Conservation (phyloP, 2,888 invertebrate species). For the Drosophila algonquin region DNA sequence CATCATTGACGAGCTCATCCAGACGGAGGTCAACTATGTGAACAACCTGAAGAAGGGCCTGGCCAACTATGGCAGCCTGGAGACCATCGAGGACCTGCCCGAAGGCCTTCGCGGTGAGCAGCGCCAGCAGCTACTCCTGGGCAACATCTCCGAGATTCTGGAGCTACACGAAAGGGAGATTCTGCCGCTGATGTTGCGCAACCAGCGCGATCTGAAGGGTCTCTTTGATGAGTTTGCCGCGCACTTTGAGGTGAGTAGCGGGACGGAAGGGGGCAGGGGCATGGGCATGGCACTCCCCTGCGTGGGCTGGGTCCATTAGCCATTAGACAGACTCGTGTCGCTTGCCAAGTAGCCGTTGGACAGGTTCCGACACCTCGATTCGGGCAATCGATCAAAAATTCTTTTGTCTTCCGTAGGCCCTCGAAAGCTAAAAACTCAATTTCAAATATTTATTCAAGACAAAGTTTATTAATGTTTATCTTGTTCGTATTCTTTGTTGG, state of each 20-base stretch:
- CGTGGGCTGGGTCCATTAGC: slow-evolving; percentile 39
- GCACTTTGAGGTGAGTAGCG: slow-evolving; percentile 80
- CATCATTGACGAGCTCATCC: slow-evolving; percentile 83
- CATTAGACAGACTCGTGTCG: slow-evolving; percentile 19
- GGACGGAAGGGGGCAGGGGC: too few species aligned
- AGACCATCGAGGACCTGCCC: slow-evolving; percentile 73
- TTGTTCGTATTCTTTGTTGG: slow-evolving; percentile 9
- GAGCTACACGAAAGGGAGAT: slow-evolving; percentile 88
- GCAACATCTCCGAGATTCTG: slow-evolving; percentile 95
- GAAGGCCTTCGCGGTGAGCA: slow-evolving; percentile 71
- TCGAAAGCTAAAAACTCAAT: slow-evolving; percentile 37
- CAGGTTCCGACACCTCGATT: slow-evolving; percentile 51
- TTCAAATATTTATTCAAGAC: slow-evolving; percentile 53
- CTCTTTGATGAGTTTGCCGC: slow-evolving; percentile 82
- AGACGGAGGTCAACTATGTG: slow-evolving; percentile 83
- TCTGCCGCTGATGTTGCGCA: slow-evolving; percentile 81
- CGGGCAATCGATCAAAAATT: slow-evolving; percentile 53
- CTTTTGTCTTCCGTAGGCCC: slow-evolving; percentile 38
- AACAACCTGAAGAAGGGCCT: slow-evolving; percentile 81
- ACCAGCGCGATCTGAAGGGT: slow-evolving; percentile 81
- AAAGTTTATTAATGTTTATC: neutral
- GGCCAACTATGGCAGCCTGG: slow-evolving; percentile 78
- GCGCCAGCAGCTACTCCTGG: slow-evolving; percentile 87
- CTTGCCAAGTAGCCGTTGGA: slow-evolving; percentile 50
- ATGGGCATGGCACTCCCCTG: neutral